A percentile compares a stretch with the other conserved stretches of the same genome.
These are phyloP conservation scores for Mesochorus sp. DNA, from an alignment of 2,888 invertebrate species.

Conservation along the genomic window DNA sequence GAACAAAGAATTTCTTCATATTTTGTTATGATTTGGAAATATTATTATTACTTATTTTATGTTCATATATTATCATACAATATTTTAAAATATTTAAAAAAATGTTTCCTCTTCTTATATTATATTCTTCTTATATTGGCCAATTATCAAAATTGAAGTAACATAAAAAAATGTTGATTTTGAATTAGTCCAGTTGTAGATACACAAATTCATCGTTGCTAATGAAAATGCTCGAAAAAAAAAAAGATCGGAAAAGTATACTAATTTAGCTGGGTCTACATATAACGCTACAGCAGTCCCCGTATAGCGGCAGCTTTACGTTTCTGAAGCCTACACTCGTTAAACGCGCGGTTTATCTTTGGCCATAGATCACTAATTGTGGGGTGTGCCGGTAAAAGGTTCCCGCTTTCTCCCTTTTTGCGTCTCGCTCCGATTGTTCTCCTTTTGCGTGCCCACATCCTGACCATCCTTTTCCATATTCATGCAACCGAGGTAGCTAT, in stretches of 20 bases:
- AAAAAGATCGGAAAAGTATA: constrained; percentile 39
- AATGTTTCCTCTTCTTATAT: no score
- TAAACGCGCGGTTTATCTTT: constrained; percentile 81
- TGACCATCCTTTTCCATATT: constrained; percentile 40
- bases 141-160: no score
- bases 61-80: no score
- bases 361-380: constrained; percentile 81
- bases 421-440: constrained; percentile 28
- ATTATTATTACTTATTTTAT: no score
- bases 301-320: constrained; percentile 67
- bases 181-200: no score
- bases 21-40: no score
- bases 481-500: constrained; percentile 1
- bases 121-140: no score
- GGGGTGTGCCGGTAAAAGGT: constrained; percentile 68
- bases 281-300: constrained; percentile 41
- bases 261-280: constrained; percentile 40
- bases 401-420: constrained; percentile 51
- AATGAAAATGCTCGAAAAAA: no score
- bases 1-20: no score
- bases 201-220: no score
- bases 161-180: no score
- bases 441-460: constrained; percentile 26
- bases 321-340: constrained; percentile 80
- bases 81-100: no score